Evolutionary conservation across 2,888 invertebrate species (phyloP).

Genomic region (Bellardia pandia): DNA sequence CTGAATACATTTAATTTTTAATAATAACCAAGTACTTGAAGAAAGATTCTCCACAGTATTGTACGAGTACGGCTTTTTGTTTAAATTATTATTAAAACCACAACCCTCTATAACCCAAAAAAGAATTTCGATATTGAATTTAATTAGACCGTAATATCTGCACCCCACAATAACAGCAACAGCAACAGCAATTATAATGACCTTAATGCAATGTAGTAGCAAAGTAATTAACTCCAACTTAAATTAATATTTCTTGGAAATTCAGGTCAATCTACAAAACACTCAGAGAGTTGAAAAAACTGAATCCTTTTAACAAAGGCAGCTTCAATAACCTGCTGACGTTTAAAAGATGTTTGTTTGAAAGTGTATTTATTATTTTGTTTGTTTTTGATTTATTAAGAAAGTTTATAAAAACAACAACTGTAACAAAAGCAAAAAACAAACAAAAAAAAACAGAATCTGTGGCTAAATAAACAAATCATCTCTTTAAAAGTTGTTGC

Average conservation of each 20-base stretch:
- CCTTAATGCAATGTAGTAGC: slow-evolving; percentile 11
- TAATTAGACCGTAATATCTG: background rate
- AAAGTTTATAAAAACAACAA: slow-evolving; percentile 10
- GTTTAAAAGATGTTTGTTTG: slow-evolving; percentile 21
- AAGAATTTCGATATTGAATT: background rate
- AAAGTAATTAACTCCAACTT: slow-evolving; percentile 31
- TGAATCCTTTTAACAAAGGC: background rate
- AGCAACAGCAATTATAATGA: slow-evolving; percentile 3
- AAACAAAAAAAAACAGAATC: slow-evolving; percentile 13
- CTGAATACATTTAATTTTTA: no score
- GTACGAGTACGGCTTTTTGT: no score
- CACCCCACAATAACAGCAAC: background rate
- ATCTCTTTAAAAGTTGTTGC: slow-evolving; percentile 21
- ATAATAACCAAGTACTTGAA: no score
- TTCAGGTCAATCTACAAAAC: background rate
- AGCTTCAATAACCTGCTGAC: slow-evolving; percentile 47
- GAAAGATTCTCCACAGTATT: no score
- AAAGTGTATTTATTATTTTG: slow-evolving; percentile 1
- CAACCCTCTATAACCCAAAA: background rate
- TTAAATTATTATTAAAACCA: background rate
- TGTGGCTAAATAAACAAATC: slow-evolving; percentile 48
- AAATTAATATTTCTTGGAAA: background rate
- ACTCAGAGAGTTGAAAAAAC: background rate
- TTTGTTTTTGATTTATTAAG: slow-evolving; percentile 56
- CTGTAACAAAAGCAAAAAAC: background rate